Conservation (phyloP, 2,888 invertebrate species). For the Linnaemya vulpina region DNA sequence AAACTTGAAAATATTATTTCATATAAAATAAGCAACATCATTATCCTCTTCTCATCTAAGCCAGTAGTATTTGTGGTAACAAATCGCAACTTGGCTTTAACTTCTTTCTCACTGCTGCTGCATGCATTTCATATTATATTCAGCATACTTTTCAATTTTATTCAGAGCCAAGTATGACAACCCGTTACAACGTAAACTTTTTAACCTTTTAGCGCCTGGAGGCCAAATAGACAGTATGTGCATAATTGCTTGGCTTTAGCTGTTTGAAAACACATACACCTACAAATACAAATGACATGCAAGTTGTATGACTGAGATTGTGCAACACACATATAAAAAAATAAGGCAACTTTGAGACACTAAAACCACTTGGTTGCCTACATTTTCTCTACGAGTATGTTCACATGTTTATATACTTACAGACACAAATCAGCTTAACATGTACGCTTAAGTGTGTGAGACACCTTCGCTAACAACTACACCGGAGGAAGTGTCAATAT, state of each 20-base stretch:
- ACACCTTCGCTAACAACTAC: conserved; percentile 41
- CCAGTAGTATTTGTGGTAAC: conserved; percentile 60
- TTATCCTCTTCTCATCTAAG: conserved; percentile 37
- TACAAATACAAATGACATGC: not conserved
- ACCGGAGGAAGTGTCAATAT: conserved; percentile 57
- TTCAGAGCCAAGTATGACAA: conserved; percentile 56
- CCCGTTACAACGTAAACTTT: conserved; percentile 68
- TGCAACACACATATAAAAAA: conserved; percentile 9
- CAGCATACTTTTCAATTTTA: conserved; percentile 34
- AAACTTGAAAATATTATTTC: conserved; percentile 7
- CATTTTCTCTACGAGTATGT: not conserved
- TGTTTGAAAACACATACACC: not conserved
- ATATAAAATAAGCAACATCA: conserved; percentile 28
- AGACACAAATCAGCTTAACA: not conserved
- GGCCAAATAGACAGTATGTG: conserved; percentile 54
- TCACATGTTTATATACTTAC: not conserved
- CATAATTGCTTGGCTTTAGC: conserved; percentile 32
- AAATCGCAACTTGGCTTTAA: conserved; percentile 57
- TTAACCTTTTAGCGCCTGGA: conserved; percentile 61
- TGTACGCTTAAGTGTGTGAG: not conserved
- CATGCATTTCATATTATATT: conserved; percentile 11
- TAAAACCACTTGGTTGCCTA: conserved; percentile 21
- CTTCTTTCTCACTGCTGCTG: conserved; percentile 3
- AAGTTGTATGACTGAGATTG: conserved; percentile 30
- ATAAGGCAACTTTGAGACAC: conserved; percentile 23